These are phyloP conservation scores for Xiphias gladius DNA, from an alignment of 2,113 vertebrate species.

Conservation along the genomic window DNA sequence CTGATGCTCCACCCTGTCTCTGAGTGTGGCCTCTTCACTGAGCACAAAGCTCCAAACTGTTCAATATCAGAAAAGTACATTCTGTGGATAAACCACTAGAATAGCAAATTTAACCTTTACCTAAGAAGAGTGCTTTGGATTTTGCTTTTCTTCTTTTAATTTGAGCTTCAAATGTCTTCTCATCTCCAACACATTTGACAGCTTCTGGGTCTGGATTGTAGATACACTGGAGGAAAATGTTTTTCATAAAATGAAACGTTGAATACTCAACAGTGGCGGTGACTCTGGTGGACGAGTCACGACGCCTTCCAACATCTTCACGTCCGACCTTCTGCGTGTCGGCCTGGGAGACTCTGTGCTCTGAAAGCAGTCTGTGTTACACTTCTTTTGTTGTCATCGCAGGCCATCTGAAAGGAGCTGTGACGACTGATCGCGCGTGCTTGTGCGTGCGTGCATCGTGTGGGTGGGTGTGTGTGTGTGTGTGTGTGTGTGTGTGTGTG, in stretches of 20 bases:
- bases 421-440: slow-evolving; percentile 24
- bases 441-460: background rate
- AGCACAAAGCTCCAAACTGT: slow-evolving; percentile 14
- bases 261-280: background rate
- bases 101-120: background rate
- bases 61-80: background rate
- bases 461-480: slow-evolving; percentile 1
- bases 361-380: slow-evolving; percentile 19
- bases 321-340: slow-evolving; percentile 11
- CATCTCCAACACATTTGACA: background rate
- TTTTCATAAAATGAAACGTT: background rate
- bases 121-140: slow-evolving; percentile 6
- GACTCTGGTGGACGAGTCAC: slow-evolving; percentile 2
- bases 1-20: slow-evolving; percentile 1
- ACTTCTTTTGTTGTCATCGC: slow-evolving; percentile 39
- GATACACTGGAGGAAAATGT: slow-evolving; percentile 27
- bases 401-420: background rate
- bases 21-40: background rate
- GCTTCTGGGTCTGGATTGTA: background rate
- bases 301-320: background rate
- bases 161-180: slow-evolving; percentile 6
- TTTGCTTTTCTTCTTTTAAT: slow-evolving; percentile 10
- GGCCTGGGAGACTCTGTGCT: slow-evolving; percentile 4
- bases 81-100: background rate
- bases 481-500: slow-evolving; percentile 4